Base-by-base conservation (phyloP, 1,140 invertebrate genomes). In the Pentalonia nigronervosa region DNA sequence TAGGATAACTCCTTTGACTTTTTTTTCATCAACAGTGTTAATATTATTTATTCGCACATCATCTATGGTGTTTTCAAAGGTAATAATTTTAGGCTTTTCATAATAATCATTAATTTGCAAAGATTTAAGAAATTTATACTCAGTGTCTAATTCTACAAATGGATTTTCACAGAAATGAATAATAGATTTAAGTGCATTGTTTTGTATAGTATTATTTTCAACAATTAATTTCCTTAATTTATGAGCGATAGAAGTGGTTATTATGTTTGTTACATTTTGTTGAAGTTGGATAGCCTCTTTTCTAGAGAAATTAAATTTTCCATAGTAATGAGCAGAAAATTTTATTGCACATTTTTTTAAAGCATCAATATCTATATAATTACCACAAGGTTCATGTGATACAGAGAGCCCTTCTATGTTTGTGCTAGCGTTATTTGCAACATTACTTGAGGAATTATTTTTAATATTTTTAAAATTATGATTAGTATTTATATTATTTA, bases 101-200 rank as follows among this genome's bases (percentile, higher is more conserved):
- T 83, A 83, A 83, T 83, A 83, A 36, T 36, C 81, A 36, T 83
- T 83, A 36, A 23, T 83, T 34, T 87, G 45, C n/a, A 76, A n/a
- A 76, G 21, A 86, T 41, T 86, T 86, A 86, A 86, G 83, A 86
- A 86, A 86, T 86, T 86, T 86, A 20, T 86, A 86, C 83, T 86
- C 41, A 45, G 83, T 30, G 36, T 86, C 83, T 47, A 86, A 86
- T 86, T 86, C 83, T 86, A 20, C 41, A 25, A 86, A 86, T 34
- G 83, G 36, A 34, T 86, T 86, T 41, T 86, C 34, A 86, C 41
- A 86, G 34, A 86, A 86, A 36, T 86, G 1, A 36, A 86, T 86
- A 86, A 86, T 86, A 8, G 41, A 86, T 41, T 86, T 86, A 47
- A 86, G 83, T 86, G 83, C n/a, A 87, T 47, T 87, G 30, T 83